Conservation (phyloP, 2,113 vertebrate species). For the Apeltes quadracus region DNA sequence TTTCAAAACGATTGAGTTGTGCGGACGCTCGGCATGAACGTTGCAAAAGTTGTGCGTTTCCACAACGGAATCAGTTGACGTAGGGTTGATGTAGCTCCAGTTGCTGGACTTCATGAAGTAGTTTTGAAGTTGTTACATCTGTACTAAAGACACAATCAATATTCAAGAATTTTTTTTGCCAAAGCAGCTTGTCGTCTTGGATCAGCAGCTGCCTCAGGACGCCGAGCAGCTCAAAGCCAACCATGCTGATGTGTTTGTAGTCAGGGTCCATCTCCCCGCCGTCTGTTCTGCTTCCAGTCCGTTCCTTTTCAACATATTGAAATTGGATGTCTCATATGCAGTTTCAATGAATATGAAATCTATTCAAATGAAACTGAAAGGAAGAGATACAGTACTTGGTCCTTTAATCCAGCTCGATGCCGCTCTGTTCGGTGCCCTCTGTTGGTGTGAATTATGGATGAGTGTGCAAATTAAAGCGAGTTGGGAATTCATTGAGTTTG, state of each 20-base stretch:
- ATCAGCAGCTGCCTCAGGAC: background rate
- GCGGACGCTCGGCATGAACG: background rate
- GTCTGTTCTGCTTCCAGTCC: constrained; percentile 5
- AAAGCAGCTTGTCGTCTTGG: constrained; percentile 3
- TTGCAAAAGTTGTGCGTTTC: background rate
- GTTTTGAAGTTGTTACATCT: background rate
- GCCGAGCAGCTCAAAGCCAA: constrained; percentile 1
- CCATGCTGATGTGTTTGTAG: constrained; percentile 23
- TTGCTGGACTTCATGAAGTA: background rate
- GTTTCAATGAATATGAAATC: constrained; percentile 58
- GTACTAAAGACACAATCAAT: background rate
- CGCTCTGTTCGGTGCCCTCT: constrained; percentile 61
- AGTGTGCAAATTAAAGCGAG: constrained; percentile 69
- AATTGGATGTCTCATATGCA: constrained; percentile 43
- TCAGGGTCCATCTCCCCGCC: background rate
- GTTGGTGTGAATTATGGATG: constrained; percentile 77
- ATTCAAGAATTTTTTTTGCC: background rate
- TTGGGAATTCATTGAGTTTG: constrained; percentile 66
- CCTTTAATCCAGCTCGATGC: constrained; percentile 61
- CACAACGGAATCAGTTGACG: background rate
- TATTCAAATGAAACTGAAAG: constrained; percentile 58
- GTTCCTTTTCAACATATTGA: constrained; percentile 45
- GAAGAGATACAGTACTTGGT: constrained; percentile 47
- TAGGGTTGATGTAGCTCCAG: background rate
- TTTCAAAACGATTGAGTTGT: background rate